phyloP scores from a whole-genome alignment of 2,888 invertebrate species.

The Dendrolimus pini region DNA sequence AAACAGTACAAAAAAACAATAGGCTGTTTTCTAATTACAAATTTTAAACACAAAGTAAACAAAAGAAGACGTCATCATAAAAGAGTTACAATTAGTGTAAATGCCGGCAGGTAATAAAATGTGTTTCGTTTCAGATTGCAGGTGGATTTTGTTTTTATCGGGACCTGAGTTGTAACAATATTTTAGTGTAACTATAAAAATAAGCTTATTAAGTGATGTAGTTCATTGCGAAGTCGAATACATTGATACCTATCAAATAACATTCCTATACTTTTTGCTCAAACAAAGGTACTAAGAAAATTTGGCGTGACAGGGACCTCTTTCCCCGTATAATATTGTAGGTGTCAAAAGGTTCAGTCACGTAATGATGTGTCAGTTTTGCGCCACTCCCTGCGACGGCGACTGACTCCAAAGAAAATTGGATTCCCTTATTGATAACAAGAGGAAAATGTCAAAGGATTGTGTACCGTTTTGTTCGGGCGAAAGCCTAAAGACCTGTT shows the following conservation, averaged over 20 bases:
- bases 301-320: slow-evolving; percentile 6
- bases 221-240: too few species aligned
- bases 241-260: not conserved
- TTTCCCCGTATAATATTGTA: slow-evolving; percentile 36
- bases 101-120: too few species aligned
- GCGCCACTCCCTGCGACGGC: slow-evolving; percentile 25
- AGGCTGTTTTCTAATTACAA: too few species aligned
- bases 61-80: too few species aligned
- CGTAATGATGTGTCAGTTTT: slow-evolving; percentile 64
- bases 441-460: slow-evolving; percentile 28
- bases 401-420: slow-evolving; percentile 43
- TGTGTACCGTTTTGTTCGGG: slow-evolving; percentile 19
- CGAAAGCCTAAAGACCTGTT: slow-evolving; percentile 4
- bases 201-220: too few species aligned
- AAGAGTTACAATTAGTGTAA: too few species aligned
- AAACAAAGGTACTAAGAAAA: slow-evolving; percentile 3
- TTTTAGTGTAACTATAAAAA: too few species aligned
- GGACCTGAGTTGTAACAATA: too few species aligned
- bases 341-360: slow-evolving; percentile 51
- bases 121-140: too few species aligned
- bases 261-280: not conserved
- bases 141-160: too few species aligned
- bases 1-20: too few species aligned
- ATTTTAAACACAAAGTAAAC: too few species aligned
- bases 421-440: slow-evolving; percentile 53